phyloP scores from a whole-genome alignment of 2,113 vertebrate genomes.

The Phocoena sinus region DNA sequence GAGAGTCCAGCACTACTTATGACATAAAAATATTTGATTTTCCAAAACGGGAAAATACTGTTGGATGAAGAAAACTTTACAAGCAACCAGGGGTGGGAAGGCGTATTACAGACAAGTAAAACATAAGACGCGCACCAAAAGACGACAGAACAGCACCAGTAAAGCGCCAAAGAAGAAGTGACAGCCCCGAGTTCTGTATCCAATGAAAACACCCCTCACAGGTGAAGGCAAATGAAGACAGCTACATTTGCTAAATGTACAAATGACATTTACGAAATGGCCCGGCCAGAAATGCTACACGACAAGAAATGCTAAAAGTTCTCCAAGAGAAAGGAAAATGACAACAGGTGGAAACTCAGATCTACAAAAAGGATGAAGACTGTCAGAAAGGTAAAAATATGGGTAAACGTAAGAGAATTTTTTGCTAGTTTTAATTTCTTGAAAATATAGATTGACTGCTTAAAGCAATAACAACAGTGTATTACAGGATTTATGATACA shows the following conservation, averaged over 20 bases:
- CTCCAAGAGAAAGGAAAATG: neutral
- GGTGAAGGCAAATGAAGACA: neutral
- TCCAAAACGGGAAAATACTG: neutral
- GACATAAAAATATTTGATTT: conserved; percentile 18
- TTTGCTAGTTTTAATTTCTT: neutral
- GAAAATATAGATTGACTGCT: neutral
- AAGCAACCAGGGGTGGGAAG: neutral
- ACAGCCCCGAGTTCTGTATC: neutral
- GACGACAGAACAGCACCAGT: neutral
- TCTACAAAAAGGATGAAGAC: neutral
- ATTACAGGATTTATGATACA: neutral
- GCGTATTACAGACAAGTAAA: neutral
- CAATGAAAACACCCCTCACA: neutral
- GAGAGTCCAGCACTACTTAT: neutral
- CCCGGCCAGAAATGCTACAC: too few relatives aligned
- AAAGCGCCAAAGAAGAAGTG: neutral
- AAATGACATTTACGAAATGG: too few relatives aligned
- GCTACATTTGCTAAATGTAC: too few relatives aligned
- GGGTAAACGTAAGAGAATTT: neutral
- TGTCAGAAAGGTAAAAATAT: neutral
- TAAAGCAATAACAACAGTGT: neutral
- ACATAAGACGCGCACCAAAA: neutral
- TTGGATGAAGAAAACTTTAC: neutral
- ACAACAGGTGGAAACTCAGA: neutral
- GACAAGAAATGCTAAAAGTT: neutral